Evolutionary conservation across 2,797 vertebrate genomes (phyloP), one percentile per base, ranked within the genome.

Genomic region (Heteromormyrus szaboi): DNA sequence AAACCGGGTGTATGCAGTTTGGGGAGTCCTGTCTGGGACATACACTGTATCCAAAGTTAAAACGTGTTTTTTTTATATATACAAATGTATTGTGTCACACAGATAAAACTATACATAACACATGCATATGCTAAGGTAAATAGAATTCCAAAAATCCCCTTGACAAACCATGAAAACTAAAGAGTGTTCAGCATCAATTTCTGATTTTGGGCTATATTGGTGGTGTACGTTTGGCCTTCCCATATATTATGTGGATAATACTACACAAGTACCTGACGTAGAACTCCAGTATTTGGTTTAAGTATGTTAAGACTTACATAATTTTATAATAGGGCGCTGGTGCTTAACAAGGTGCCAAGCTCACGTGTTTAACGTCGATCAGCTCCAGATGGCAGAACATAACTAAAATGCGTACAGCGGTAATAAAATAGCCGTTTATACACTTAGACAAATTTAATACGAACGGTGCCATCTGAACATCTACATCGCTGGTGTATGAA

Each of bases 141-240:
- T 81, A 41, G 2, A 81, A 81, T 81, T n/a, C 19, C 93, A 95
- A 94, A 22, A 95, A 94, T 95, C 95, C 95, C 95, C 95, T 96
- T 96, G 95, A 94, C 93, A 94, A 91, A 92, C 93, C 93, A 91
- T 93, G 92, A 92, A 93, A 92, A 90, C 93, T 93, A 91, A 33
- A 19, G 33, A 41, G 3, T 33, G 14, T 44, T 89, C 92, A 88
- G 91, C 94, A 94, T 95, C 94, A 93, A 91, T 93, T 85, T 87
- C 88, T 89, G 91, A 19, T 81, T 81, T 46, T 81, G 3, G 19
- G 76, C 41, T 46, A 46, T 22, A n/a, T 22, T 44, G 19, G 19
- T 22, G 76, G 41, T 65, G 59, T 44, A 46, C n/a, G 72, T 44
- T 81, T n/a, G 76, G 76, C 12, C 68, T 76, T 41, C 68, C 33